Conservation (phyloP, 1,140 invertebrate species). For the Drosophila novamexicana region DNA sequence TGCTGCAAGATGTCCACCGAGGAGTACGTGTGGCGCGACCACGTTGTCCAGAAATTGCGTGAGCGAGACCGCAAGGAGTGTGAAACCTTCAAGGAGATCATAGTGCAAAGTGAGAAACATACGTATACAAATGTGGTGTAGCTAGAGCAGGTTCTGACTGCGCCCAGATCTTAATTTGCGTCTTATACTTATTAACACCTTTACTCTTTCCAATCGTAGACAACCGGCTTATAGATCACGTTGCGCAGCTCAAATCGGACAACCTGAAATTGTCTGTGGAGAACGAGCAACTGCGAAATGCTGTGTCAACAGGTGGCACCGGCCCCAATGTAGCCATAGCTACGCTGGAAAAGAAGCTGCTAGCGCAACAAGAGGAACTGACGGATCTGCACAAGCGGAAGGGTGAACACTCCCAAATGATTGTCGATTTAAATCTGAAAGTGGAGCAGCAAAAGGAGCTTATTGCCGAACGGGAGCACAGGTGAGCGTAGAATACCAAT, state of each 20-base stretch:
- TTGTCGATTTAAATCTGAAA: constrained; percentile 94
- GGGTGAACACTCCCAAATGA: constrained; percentile 96
- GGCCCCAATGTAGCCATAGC: constrained; percentile 84
- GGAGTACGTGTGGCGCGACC: constrained; percentile 85
- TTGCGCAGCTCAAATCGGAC: constrained; percentile 90
- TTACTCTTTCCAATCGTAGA: constrained; percentile 86
- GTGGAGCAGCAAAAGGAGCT: constrained; percentile 94
- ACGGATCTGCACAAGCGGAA: constrained; percentile 94
- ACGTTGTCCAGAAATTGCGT: constrained; percentile 86
- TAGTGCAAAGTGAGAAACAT: constrained; percentile 86
- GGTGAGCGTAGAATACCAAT: constrained; percentile 84
- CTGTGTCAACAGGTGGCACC: constrained; percentile 78
- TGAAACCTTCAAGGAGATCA: constrained; percentile 87
- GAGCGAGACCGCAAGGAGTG: constrained; percentile 87
- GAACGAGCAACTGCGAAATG: constrained; percentile 90
- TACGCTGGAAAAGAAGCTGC: constrained; percentile 92
- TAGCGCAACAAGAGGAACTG: constrained; percentile 95
- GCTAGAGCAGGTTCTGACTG: not conserved
- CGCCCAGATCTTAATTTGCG: not conserved
- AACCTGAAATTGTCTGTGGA: constrained; percentile 93
- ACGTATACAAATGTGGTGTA: not conserved
- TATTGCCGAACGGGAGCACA: constrained; percentile 89
- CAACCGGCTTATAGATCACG: constrained; percentile 93
- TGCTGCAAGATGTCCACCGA: constrained; percentile 61
- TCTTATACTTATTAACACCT: constrained; percentile 17